phyloP scores from a whole-genome alignment of 2,113 vertebrate species.

The Cygnus buccinator region DNA sequence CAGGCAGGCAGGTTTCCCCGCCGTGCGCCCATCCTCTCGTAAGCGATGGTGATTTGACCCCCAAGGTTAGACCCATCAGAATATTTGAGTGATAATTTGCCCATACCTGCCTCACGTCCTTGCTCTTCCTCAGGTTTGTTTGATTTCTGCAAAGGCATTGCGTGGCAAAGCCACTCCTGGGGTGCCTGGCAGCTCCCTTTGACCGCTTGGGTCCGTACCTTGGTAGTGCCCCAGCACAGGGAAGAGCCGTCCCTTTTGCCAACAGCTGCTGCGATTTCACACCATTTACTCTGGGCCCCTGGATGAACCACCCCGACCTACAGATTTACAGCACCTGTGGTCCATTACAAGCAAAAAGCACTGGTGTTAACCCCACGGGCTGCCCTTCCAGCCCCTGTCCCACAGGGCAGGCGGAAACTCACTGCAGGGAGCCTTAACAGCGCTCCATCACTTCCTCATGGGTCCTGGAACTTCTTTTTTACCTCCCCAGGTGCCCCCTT shows the following conservation, averaged over 20 bases:
- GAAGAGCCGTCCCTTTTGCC: neutral
- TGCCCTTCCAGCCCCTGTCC: neutral
- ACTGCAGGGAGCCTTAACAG: neutral
- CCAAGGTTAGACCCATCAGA: neutral
- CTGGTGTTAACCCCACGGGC: neutral
- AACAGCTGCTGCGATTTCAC: neutral
- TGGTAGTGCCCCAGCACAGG: neutral
- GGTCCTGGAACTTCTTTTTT: neutral
- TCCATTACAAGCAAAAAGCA: neutral
- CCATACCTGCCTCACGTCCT: neutral
- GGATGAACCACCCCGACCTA: neutral
- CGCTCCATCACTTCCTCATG: neutral
- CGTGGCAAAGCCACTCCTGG: fast-evolving
- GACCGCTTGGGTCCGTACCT: fast-evolving
- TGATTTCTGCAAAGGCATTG: neutral
- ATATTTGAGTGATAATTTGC: neutral
- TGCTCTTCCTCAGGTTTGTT: neutral
- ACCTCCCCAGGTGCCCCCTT: neutral
- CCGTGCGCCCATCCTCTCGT: neutral
- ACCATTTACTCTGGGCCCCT: neutral
- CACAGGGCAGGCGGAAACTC: neutral
- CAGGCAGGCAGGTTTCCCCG: neutral
- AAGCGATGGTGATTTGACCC: neutral
- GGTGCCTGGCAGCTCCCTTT: neutral
- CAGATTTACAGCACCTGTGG: neutral